These are phyloP conservation scores for Amiota mariae DNA, from an alignment of 2,888 invertebrate species.

Conservation along the genomic window DNA sequence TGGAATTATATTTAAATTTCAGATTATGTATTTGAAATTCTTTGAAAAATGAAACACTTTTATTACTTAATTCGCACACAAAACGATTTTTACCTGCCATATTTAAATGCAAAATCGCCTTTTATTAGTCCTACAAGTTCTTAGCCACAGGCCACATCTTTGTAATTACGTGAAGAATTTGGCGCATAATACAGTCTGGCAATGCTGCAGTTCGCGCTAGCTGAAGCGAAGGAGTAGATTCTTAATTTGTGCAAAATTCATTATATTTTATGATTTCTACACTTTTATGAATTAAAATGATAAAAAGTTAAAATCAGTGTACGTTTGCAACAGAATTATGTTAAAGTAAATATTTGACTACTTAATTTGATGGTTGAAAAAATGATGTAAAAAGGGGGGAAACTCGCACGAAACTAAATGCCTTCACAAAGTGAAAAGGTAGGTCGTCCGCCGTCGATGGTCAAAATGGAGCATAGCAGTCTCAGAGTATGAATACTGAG, in stretches of 20 bases:
- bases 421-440: conserved; percentile 71
- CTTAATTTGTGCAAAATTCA: conserved; percentile 41
- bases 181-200: background rate
- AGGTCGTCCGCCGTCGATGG: conserved; percentile 56
- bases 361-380: conserved; percentile 49
- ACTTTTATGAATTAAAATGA: conserved; percentile 60
- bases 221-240: conserved; percentile 15
- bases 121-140: no score
- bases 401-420: conserved; percentile 54
- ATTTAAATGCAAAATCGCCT: no score
- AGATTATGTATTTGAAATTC: no score
- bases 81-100: background rate
- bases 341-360: conserved; percentile 39
- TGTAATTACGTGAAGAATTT: no score
- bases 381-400: conserved; percentile 57
- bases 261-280: conserved; percentile 58
- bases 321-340: conserved; percentile 38
- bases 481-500: conserved; percentile 50
- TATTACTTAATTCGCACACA: background rate
- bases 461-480: conserved; percentile 56
- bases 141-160: no score
- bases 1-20: no score
- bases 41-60: no score
- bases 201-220: background rate
- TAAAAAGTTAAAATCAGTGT: conserved; percentile 51